A percentile compares a stretch with the other conserved stretches of the same genome.
These are phyloP conservation scores for Cynopterus brachyotis DNA, from an alignment of 2,113 vertebrate species.

Conservation along the genomic window DNA sequence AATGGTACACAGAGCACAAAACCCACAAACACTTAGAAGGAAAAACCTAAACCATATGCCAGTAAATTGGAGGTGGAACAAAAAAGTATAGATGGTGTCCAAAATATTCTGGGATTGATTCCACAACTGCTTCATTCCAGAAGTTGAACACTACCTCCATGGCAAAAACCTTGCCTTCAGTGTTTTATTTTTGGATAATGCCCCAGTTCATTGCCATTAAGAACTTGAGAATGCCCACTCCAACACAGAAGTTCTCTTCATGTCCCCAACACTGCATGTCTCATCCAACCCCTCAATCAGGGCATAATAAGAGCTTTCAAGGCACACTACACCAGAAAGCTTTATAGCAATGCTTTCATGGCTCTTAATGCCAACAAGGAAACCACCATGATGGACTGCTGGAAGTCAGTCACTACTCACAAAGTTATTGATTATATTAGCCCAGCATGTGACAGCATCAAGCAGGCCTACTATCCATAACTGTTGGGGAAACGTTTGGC, in stretches of 20 bases:
- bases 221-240: slow-evolving; percentile 7
- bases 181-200: background rate
- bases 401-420: background rate
- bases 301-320: background rate
- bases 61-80: background rate
- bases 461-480: background rate
- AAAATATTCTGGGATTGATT: background rate
- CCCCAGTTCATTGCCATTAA: background rate
- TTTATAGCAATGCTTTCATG: background rate
- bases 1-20: background rate
- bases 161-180: background rate
- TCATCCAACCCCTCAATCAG: background rate
- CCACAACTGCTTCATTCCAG: background rate
- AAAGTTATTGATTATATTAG: background rate
- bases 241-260: background rate
- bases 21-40: background rate
- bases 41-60: background rate
- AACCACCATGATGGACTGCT: background rate
- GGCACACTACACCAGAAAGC: background rate
- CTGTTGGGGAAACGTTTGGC: background rate
- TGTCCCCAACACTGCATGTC: background rate
- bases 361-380: background rate
- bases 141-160: background rate
- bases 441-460: background rate
- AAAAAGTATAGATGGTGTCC: background rate